Base-by-base conservation (phyloP, 2,888 invertebrate species). In the Trissonchulus sp. region DNA sequence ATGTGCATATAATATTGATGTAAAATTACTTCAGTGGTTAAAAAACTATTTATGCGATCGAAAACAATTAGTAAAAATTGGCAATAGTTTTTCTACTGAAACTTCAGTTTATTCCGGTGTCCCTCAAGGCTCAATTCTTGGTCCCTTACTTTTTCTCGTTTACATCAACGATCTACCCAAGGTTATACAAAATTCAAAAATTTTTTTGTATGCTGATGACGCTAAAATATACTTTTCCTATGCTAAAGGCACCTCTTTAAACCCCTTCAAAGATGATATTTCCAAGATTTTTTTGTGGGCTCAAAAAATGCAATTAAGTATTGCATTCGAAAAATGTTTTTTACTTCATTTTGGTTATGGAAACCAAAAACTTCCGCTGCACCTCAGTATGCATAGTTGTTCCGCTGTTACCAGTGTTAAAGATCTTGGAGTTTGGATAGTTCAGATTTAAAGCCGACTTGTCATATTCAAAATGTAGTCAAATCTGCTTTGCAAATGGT, bases 201-300 rank as follows among this genome's bases (percentile, higher is more conserved):
- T n/a, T 60, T 62, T n/a, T 18, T n/a, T 72, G 48, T 72, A 28
- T 48, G 72, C 72, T 38, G 72, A 72, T 72, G 72, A 72, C 36
- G 15, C 28, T 8, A 72, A 72, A 28, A 63, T 72, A 23, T 72
- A 72, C 31, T 18, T 30, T 30, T 2, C 38, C 23, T 72, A 62
- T 63, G 8, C 65, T 3, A 15, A 63, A 63, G 30, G 8, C 8
- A 8, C 8, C 23, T 8, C 8, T 48, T 23, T 63, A 23, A 23
- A 8, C 48, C 8, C 8, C 48, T 48, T 48, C 48, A 48, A 48
- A n/a, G n/a, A n/a, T n/a, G 8, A 23, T 15, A 23, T 15, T 23
- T 48, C 15, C 48, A 48, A 23, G 8, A 48, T 15, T 23, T 48
- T 15, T 8, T 15, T 15, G 8, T 48, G 48, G n/a, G n/a, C n/a